Evolutionary conservation across 2,888 invertebrate species (phyloP), one percentile per base, ranked within the genome.

Genomic region (Lasioglossum vierecki): DNA sequence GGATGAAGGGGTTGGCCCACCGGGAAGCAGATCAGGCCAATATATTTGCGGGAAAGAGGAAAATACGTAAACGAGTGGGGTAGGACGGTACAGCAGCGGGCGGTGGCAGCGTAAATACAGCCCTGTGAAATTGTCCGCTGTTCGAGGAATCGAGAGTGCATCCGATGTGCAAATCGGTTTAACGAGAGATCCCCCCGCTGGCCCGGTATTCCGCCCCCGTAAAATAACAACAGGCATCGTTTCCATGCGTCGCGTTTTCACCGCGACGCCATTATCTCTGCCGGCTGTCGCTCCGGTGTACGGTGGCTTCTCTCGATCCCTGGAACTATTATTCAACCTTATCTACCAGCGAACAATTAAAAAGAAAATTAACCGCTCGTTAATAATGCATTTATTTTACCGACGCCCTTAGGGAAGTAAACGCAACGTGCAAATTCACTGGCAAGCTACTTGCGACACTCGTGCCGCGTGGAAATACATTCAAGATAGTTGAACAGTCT

Each of bases 131-230:
- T 86, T 90, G 91, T 90, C 89, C 90, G 91, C 91, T 91, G 91
- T 90, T 89, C 85, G 87, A 86, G 86, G 89, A 91, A 91, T 89
- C 84, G 90, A 82, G 88, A 92, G 92, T 91, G 91, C 92, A 92
- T 92, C 92, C 91, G 90, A 91, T 91, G 91, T 92, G 94, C 92
- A 94, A 94, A 94, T 94, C 94, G 93, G 93, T 94, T 94, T 93
- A 94, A 91, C 92, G 89, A 91, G 89, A 88, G 88, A 83, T 78
- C 80, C 80, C 80, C 76, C 83, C 74, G 76, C 46, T 44, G 60
- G 53, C 70, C 74, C 79, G 53, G 78, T 81, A 85, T 85, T 82
- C 85, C 81, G 76, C 82, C 80, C 74, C 87, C 87, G 78, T 92
- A 90, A 93, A 92, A 93, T 90, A 93, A 93, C 93, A 93, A 91